These are phyloP conservation scores for Habroteleia sp. DNA, from an alignment of 2,888 invertebrate species.

Conservation along the genomic window DNA sequence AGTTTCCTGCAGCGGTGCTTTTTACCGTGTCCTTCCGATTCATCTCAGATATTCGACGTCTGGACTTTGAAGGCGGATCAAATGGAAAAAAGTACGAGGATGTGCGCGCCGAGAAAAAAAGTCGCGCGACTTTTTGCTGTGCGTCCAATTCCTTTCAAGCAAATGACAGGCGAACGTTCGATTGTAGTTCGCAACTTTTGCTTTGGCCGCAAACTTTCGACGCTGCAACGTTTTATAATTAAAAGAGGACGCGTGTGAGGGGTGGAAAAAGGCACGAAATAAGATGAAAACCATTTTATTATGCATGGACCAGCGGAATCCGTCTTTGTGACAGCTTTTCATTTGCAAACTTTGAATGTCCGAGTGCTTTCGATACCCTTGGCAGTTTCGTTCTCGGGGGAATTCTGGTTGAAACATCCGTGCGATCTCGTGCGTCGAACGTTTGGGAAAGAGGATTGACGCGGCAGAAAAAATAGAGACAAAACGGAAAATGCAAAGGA, in stretches of 20 bases:
- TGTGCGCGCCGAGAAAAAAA: slow-evolving; percentile 34
- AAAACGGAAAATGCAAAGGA: slow-evolving; percentile 2
- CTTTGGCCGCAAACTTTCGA: slow-evolving; percentile 4
- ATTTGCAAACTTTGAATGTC: slow-evolving; percentile 54
- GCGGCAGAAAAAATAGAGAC: not conserved
- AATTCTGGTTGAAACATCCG: too few relatives aligned
- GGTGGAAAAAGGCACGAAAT: not conserved
- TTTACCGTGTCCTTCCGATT: slow-evolving; percentile 61
- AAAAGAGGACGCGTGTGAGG: not conserved
- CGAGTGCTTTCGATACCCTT: slow-evolving; percentile 58
- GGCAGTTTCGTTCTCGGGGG: slow-evolving; percentile 54
- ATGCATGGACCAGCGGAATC: slow-evolving; percentile 50
- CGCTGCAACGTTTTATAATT: slow-evolving; percentile 1
- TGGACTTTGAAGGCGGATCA: slow-evolving; percentile 63
- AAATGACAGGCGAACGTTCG: slow-evolving; percentile 49
- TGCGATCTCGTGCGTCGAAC: too few relatives aligned
- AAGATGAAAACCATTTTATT: slow-evolving; percentile 39
- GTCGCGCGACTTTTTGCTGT: slow-evolving; percentile 32
- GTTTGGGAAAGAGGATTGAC: too few relatives aligned
- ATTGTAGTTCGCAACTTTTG: slow-evolving; percentile 28
- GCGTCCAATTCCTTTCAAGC: slow-evolving; percentile 48
- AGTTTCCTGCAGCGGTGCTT: slow-evolving; percentile 71
- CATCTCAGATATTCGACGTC: slow-evolving; percentile 64
- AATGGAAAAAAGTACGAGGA: slow-evolving; percentile 57
- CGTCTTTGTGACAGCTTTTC: slow-evolving; percentile 59